Conservation (phyloP, 1,140 invertebrate species). For the Dendroctonus valens region DNA sequence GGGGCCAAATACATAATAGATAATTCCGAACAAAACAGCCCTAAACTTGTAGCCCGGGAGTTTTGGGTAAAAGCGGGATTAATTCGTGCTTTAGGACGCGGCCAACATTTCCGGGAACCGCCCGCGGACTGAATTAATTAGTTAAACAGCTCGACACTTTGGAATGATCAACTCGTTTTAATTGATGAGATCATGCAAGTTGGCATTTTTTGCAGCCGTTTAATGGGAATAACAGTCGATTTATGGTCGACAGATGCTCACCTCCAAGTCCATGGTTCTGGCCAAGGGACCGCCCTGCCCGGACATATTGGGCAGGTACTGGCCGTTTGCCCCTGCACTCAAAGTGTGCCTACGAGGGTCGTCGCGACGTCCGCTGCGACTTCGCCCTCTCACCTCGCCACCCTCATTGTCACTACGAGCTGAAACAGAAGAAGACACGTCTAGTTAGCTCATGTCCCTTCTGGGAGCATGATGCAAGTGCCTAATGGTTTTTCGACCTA, state of each 20-base stretch:
- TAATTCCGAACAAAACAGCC: too few relatives aligned
- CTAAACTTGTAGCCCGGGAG: too few relatives aligned
- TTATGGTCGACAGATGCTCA: slow-evolving; percentile 37
- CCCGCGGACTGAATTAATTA: slow-evolving; percentile 35
- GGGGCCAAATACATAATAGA: too few relatives aligned
- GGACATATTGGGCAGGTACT: slow-evolving; percentile 53
- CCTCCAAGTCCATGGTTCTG: slow-evolving; percentile 70
- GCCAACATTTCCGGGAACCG: slow-evolving; percentile 11
- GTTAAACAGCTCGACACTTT: slow-evolving; percentile 20
- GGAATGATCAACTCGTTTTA: slow-evolving; percentile 28
- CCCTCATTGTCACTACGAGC: too few relatives aligned
- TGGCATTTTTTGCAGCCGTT: slow-evolving; percentile 7
- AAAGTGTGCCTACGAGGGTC: slow-evolving; percentile 69
- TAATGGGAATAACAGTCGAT: neutral
- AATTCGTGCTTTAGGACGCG: neutral
- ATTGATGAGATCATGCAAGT: slow-evolving; percentile 40
- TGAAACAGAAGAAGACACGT: too few relatives aligned
- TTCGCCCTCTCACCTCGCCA: slow-evolving; percentile 52
- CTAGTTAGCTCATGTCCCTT: too few relatives aligned
- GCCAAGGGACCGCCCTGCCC: slow-evolving; percentile 58
- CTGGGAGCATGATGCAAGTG: too few relatives aligned
- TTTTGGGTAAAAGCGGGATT: too few relatives aligned
- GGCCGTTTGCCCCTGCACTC: slow-evolving; percentile 58
- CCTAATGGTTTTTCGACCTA: too few relatives aligned
- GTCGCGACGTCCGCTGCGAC: slow-evolving; percentile 57